Conservation (phyloP, 2,888 invertebrate species). For the Drosophila meridiana region DNA sequence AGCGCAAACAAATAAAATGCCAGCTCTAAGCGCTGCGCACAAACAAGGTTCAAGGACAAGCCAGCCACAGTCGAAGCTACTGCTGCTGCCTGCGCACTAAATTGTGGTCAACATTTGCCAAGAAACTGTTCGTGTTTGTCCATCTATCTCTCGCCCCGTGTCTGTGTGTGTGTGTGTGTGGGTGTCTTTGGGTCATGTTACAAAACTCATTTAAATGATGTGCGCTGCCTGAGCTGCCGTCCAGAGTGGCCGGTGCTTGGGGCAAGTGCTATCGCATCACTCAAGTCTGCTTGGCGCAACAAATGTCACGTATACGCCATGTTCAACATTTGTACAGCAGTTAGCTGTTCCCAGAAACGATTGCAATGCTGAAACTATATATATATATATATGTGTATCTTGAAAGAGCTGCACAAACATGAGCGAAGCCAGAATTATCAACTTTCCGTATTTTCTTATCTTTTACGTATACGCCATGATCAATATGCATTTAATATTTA, state of each 20-base stretch:
- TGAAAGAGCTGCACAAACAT: background rate
- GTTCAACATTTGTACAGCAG: slow-evolving; percentile 31
- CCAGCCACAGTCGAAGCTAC: slow-evolving; percentile 2
- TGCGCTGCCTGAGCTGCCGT: slow-evolving; percentile 25
- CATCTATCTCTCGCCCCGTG: background rate
- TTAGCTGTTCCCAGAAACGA: slow-evolving; percentile 1
- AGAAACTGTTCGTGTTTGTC: slow-evolving; percentile 21
- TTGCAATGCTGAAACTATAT: background rate
- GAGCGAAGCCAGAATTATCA: background rate
- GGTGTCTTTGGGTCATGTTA: slow-evolving; percentile 29
- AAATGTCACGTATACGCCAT: slow-evolving; percentile 67
- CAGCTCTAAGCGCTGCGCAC: slow-evolving; percentile 41
- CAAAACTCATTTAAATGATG: slow-evolving; percentile 61
- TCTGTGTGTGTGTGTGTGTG: slow-evolving; percentile 15
- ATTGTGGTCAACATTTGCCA: slow-evolving; percentile 69
- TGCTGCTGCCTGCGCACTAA: slow-evolving; percentile 53
- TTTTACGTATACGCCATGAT: slow-evolving; percentile 60
- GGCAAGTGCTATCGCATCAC: slow-evolving; percentile 40
- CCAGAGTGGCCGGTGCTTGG: slow-evolving; percentile 19
- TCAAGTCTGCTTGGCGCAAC: slow-evolving; percentile 39
- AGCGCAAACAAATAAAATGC: slow-evolving; percentile 68
- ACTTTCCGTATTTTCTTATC: too few species aligned
- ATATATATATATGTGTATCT: background rate
- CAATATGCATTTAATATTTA: slow-evolving; percentile 15
- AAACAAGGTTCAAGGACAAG: slow-evolving; percentile 70